Base-by-base conservation (phyloP, 2,113 vertebrate species). In the Uropsilus gracilis region DNA sequence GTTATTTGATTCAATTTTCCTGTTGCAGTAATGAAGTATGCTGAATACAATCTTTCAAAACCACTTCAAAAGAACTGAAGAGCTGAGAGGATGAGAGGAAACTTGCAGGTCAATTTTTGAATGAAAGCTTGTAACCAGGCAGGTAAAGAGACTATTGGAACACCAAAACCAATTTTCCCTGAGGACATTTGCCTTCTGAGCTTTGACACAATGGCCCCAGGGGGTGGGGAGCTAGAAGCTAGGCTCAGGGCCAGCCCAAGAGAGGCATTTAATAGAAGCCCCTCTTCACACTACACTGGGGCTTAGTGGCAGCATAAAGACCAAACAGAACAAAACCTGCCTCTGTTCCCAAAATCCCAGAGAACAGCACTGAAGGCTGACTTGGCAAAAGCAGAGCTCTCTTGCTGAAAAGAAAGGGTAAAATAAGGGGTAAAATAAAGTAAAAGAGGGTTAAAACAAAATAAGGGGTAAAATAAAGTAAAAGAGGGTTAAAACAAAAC, bases 1-100 rank as follows among this genome's bases (percentile, higher is more conserved):
- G 75, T 93, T 93, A 91, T 94, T 96, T 93, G 28, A 86, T 89
- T 90, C 37, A 84, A 53, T 30, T 92, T 86, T 82, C 37, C 57
- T 83, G n/a, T 32, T 90, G 48, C 90, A 94, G 69, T 68, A 86
- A 78, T 84, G 48, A 93, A 88, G 28, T 81, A 69, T 82, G 8
- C 83, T 86, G 55, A 34, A 75, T 78, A 55, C 77, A 90, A 89
- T 69, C 28, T 68, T 87, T 94, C 34, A 83, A 73, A 95, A 75
- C 30, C 10, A 78, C 37, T 92, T 96, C 68, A 63, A 71, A 92
- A 81, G 8, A 42, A 64, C 32, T 1, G 5, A 81, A 82, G 34
- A 53, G 22, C 46, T 71, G n/a, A 84, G 73, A 77, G 63, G 44
- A 80, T 20, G 91, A 32, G 85, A n/a, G 69, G 46, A 90, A 85